Evolutionary conservation across 2,113 vertebrate genomes (phyloP), one percentile per base, ranked within the genome.

Genomic region (Anseranas semipalmata): DNA sequence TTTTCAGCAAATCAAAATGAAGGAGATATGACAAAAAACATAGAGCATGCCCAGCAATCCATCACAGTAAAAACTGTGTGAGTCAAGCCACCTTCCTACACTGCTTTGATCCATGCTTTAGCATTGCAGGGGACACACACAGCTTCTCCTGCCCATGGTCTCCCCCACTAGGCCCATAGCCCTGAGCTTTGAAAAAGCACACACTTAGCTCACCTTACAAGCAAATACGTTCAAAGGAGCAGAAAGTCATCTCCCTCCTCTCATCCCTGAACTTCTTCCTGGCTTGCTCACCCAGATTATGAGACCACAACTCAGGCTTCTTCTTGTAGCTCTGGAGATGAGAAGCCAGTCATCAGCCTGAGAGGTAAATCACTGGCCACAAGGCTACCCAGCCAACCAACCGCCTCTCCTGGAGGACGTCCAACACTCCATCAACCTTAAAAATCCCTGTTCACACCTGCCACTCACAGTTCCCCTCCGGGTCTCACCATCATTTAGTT

Each of bases 111-210:
- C 33, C 21, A 15, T 43, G 32, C 45, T 70, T 58, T 50, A n/a
- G 59, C 25, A 25, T 13, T 7, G 1, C 2, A 0, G 24, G 24
- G 58, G 58, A 56, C 1, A 1, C 0, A 1, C 14, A 17, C 0
- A 0, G 33, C 35, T 72, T 5, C 0, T 48, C 82, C 67, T 12
- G 15, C 39, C 39, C 27, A 18, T 45, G 30, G 41, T 32, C 65
- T 35, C 16, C 25, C 17, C 10, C 30, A 33, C 41, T 9, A 28
- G 18, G 30, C 63, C 24, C 24, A 25, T 12, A 14, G 24, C 46
- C 15, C 41, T 66, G 41, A 41, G 12, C 41, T 41, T 65, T 41
- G 39, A 32, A 28, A 66, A 19, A 45, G 41, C 41, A 30, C 13
- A 5, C 6, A 6, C 39, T 66, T 15, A 45, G 28, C 12, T 45